Conservation (phyloP, 2,888 invertebrate genomes). For the Nephrotoma appendiculata region DNA sequence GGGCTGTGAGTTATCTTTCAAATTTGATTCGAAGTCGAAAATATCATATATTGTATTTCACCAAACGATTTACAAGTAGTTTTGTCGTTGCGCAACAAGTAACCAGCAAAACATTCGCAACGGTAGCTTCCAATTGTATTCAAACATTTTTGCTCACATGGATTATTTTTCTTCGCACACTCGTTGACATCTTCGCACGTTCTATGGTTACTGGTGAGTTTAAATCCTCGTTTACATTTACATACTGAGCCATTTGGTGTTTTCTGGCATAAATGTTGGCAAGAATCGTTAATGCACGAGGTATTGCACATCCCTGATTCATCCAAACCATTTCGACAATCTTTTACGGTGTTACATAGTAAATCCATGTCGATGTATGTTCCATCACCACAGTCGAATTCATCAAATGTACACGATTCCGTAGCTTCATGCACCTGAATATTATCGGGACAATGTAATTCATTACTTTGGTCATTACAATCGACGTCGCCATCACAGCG, state of each 20-base stretch:
- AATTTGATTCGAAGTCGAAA: slow-evolving; percentile 40
- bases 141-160: slow-evolving; percentile 47
- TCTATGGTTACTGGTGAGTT: slow-evolving; percentile 35
- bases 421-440: slow-evolving; percentile 13
- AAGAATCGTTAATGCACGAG: slow-evolving; percentile 27
- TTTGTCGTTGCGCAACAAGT: slow-evolving; percentile 38
- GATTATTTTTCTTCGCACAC: slow-evolving; percentile 37
- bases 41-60: slow-evolving; percentile 38
- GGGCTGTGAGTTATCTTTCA: slow-evolving; percentile 34
- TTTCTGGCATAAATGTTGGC: slow-evolving; percentile 42
- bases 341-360: slow-evolving; percentile 45
- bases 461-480: slow-evolving; percentile 61
- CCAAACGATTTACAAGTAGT: slow-evolving; percentile 51
- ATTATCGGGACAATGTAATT: slow-evolving; percentile 36
- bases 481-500: slow-evolving; percentile 47
- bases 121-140: slow-evolving; percentile 26
- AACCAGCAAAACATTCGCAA: slow-evolving; percentile 27
- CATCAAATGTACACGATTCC: slow-evolving; percentile 22
- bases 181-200: slow-evolving; percentile 58
- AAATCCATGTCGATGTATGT: slow-evolving; percentile 46
- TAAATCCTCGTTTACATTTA: slow-evolving; percentile 44
- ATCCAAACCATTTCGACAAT: slow-evolving; percentile 57
- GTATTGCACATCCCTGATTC: slow-evolving; percentile 49
- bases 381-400: slow-evolving; percentile 43
- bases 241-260: slow-evolving; percentile 56